Evolutionary conservation across 2,113 vertebrate genomes (phyloP).

Genomic region (Rutilus rutilus): DNA sequence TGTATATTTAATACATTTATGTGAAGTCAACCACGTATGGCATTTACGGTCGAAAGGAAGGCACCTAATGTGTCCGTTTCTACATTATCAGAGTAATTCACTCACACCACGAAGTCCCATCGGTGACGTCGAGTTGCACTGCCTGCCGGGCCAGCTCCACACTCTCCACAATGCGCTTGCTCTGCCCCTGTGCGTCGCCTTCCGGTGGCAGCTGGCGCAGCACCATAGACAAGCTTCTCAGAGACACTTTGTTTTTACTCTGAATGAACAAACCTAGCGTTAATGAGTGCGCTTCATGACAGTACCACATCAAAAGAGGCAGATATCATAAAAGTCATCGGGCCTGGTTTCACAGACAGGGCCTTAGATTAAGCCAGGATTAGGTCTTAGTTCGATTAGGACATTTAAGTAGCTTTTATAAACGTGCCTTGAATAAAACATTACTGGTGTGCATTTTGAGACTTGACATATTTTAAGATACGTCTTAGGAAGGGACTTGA

Average conservation of each 20-base stretch:
- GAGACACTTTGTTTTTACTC: slow-evolving; percentile 89
- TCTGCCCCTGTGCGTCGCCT: slow-evolving; percentile 66
- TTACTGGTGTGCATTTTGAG: too few relatives aligned
- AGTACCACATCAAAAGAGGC: neutral
- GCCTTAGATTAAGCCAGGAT: too few relatives aligned
- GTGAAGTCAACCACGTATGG: neutral
- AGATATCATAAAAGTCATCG: neutral
- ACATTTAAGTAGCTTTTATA: too few relatives aligned
- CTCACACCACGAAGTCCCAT: slow-evolving; percentile 95
- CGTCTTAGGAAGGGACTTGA: too few relatives aligned
- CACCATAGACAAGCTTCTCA: slow-evolving; percentile 90
- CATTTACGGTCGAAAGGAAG: neutral
- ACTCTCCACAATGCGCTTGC: slow-evolving; percentile 83
- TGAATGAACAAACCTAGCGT: slow-evolving; percentile 54
- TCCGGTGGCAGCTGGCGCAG: slow-evolving; percentile 80
- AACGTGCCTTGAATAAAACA: too few relatives aligned
- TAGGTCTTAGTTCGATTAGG: too few relatives aligned
- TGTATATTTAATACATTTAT: too few relatives aligned
- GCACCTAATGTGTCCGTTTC: neutral
- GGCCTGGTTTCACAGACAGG: too few relatives aligned
- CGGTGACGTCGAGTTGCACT: slow-evolving; percentile 84
- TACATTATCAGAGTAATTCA: slow-evolving; percentile 47
- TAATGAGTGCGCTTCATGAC: neutral
- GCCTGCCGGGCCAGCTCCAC: slow-evolving; percentile 85
- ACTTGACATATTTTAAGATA: too few relatives aligned